These are phyloP conservation scores for Vanessa tameamea DNA, from an alignment of 1,140 invertebrate genomes.

Conservation along the genomic window DNA sequence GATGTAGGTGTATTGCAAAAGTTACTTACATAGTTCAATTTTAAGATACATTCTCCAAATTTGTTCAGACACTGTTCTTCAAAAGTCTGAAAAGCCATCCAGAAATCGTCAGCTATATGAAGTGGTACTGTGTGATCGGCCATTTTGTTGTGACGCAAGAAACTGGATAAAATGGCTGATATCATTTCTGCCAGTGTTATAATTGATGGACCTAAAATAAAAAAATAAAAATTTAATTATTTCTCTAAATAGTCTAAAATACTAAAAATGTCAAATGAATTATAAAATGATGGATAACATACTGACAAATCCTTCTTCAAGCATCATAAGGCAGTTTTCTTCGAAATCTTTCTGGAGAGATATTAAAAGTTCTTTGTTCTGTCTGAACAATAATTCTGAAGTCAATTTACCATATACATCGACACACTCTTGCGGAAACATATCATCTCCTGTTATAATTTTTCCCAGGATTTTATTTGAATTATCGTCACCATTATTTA, in stretches of 20 bases:
- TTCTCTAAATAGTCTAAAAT: background rate
- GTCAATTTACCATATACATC: conserved; percentile 64
- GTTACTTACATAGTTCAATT: conserved; percentile 66
- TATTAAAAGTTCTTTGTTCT: conserved; percentile 66
- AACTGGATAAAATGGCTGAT: conserved; percentile 63
- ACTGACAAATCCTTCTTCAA: conserved; percentile 69
- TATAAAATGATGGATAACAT: conserved; percentile 43
- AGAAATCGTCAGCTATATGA: conserved; percentile 65
- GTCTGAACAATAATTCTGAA: conserved; percentile 69
- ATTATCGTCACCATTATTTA: conserved; percentile 39
- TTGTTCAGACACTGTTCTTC: conserved; percentile 61
- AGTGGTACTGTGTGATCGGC: conserved; percentile 69
- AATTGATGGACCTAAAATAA: conserved; percentile 64
- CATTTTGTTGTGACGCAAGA: conserved; percentile 65
- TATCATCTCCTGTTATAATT: conserved; percentile 59
- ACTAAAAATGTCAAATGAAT: background rate
- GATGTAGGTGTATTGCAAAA: background rate
- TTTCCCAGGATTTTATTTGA: conserved; percentile 55
- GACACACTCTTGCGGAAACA: conserved; percentile 63
- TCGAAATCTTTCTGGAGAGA: conserved; percentile 68
- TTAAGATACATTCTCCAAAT: conserved; percentile 62
- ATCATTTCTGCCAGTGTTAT: conserved; percentile 64
- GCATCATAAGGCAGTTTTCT: conserved; percentile 59
- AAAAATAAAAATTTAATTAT: background rate
- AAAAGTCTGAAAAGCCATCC: conserved; percentile 55